Evolutionary conservation across 2,113 vertebrate genomes (phyloP).

Genomic region (Mesocricetus auratus): DNA sequence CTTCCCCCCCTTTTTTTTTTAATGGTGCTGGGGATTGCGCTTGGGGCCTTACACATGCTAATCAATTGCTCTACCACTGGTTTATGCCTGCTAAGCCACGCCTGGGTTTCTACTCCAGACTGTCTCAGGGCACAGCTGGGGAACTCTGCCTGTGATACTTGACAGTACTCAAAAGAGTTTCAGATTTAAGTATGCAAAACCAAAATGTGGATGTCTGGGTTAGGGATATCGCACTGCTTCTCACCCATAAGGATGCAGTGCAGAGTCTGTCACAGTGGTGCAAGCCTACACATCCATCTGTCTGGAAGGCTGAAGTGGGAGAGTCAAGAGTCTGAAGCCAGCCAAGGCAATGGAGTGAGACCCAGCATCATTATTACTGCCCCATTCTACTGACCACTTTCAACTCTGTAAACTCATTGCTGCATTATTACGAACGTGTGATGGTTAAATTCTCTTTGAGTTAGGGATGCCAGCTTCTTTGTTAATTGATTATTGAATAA

Average conservation of each 20-base stretch:
- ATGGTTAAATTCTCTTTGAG: neutral
- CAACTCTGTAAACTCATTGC: neutral
- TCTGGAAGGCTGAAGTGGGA: neutral
- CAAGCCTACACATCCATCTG: neutral
- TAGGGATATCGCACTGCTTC: neutral
- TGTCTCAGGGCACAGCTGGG: neutral
- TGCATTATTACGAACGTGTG: neutral
- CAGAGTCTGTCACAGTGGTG: neutral
- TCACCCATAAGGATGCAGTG: neutral
- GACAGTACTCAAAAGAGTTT: neutral
- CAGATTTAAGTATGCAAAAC: neutral
- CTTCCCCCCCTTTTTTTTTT: neutral
- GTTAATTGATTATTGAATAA: neutral
- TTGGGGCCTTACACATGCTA: neutral
- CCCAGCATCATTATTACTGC: neutral
- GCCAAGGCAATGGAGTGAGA: neutral
- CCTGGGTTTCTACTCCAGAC: neutral
- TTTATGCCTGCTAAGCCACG: neutral
- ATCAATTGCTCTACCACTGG: neutral
- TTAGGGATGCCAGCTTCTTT: neutral
- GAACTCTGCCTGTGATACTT: neutral
- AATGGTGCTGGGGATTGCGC: neutral
- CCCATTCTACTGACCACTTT: neutral
- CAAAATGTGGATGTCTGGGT: neutral
- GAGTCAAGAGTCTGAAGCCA: neutral